Percentiles rank a stretch among this genome's conserved stretches.
Evolutionary conservation across 2,113 vertebrate species (phyloP).

Genomic region (Natator depressus): DNA sequence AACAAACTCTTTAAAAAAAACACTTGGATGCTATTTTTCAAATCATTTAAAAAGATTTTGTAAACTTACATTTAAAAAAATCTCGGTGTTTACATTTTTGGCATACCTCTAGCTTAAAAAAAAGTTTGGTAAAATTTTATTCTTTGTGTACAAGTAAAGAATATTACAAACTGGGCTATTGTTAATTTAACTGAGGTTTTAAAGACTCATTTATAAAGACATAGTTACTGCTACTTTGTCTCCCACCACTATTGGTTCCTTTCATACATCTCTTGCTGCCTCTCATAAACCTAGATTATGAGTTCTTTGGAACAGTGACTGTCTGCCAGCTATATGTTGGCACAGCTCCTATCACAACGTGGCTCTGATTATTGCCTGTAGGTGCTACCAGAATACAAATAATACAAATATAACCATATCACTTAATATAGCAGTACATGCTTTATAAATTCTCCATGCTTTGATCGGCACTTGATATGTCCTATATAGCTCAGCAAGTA

Average conservation of each 20-base stretch:
- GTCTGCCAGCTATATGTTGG: accelerated
- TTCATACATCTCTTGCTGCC: neutral
- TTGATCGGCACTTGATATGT: neutral
- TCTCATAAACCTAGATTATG: neutral
- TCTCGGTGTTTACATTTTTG: neutral
- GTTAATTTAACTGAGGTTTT: neutral
- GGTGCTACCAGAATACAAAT: neutral
- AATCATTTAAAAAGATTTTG: neutral
- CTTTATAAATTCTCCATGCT: neutral
- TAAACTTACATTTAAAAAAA: neutral
- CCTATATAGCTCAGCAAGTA: neutral
- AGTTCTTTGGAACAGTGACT: neutral
- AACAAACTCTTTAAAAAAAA: neutral
- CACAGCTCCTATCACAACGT: accelerated
- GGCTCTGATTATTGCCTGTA: neutral
- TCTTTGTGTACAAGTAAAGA: neutral
- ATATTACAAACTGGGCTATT: too few species aligned
- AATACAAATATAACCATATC: neutral
- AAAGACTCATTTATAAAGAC: neutral
- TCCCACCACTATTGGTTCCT: neutral
- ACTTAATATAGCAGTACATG: neutral
- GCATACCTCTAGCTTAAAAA: neutral
- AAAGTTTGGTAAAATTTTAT: neutral
- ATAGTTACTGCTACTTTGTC: too few species aligned
- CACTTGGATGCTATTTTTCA: neutral